Base-by-base conservation (phyloP, 1,140 invertebrate genomes). In the Conus ventricosus region DNA sequence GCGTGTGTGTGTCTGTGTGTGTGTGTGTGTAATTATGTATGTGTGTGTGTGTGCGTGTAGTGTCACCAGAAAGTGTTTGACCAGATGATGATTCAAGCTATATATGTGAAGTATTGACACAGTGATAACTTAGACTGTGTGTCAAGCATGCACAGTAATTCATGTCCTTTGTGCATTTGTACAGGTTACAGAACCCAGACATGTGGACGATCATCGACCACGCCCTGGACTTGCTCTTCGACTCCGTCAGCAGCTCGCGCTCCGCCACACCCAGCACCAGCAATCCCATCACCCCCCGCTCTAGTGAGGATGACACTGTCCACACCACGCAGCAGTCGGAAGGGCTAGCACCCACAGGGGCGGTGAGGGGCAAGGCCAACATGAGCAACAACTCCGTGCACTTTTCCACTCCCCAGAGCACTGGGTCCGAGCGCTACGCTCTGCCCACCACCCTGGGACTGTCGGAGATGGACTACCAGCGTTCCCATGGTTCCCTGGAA, bases 191-290 rank as follows among this genome's bases (percentile, higher is more conserved):
- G 54, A n/a, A 54, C 11, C 17, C 76, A 10, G 71, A 55, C 15
- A 20, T 87, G 51, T 87, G 85, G 85, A 8, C n/a, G 11, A 15
- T 78, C 7, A 39, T 87, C 20, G 85, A 87, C 54, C 71, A 76
- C 0, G 23, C 23, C 5, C 75, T 87, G 67, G 85, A 87, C 71
- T 87, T 20, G 23, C 75, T 87, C 27, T 87, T 87, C n/a, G 85
- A 87, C 75, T 78, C 85, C 23, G 85, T 87, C 54, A 80, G 85
- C 75, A 78, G 71, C 54, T 60, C 71, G 1, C 27, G 27, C 20
- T 78, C 85, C n/a, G 53, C 25, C 54, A 78, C 85, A 17, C 75
- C 85, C 51, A 87, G 17, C 71, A 76, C 85, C 51, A 87, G 85
- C 75, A 57, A 71, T 54, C 54, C 51, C 11, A n/a, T 78, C 11